Percentiles rank a stretch among this genome's conserved stretches.
phyloP scores from a whole-genome alignment of 2,113 vertebrate species.

The Sminthopsis crassicaudata region DNA sequence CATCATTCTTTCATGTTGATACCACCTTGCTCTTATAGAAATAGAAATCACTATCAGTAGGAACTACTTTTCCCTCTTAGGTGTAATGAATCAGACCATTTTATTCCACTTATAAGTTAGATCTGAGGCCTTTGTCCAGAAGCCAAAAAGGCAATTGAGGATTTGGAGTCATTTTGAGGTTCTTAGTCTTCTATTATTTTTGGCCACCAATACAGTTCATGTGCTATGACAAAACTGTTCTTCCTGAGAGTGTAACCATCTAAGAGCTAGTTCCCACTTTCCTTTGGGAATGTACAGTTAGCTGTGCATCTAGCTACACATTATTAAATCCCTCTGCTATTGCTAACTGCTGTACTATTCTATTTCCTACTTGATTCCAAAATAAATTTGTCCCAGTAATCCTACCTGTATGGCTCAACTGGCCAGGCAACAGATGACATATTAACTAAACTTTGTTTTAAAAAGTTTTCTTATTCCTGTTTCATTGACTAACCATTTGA shows the following conservation, averaged over 20 bases:
- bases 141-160: neutral
- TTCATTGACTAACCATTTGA: neutral
- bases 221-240: neutral
- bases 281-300: neutral
- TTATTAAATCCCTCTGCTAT: neutral
- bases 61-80: neutral
- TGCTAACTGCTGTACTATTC: neutral
- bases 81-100: neutral
- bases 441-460: neutral
- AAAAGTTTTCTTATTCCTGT: neutral
- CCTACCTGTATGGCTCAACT: neutral
- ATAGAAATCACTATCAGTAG: no score
- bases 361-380: neutral
- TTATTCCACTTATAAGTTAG: neutral
- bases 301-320: neutral
- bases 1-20: no score
- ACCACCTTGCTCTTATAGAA: no score
- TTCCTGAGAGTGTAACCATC: neutral
- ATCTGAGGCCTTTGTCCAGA: neutral
- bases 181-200: neutral
- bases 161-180: neutral
- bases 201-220: neutral
- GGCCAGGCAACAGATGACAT: neutral
- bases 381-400: neutral
- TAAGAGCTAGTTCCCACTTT: neutral